These are phyloP conservation scores for Oreonectes daqikongensis DNA, from an alignment of 2,797 vertebrate species.

Conservation along the genomic window DNA sequence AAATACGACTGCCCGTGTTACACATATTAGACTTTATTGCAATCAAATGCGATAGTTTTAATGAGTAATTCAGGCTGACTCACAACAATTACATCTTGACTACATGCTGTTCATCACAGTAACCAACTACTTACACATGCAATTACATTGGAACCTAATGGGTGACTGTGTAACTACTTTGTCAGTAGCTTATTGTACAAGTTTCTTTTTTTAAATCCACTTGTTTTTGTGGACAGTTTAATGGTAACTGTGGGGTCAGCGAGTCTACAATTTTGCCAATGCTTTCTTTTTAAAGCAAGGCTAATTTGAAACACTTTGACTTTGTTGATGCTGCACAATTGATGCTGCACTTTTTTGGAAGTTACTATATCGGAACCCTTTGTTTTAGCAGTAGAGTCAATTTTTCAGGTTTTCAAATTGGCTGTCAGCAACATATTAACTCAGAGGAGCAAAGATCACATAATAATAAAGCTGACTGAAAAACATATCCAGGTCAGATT, in stretches of 20 bases:
- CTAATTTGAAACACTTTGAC: neutral
- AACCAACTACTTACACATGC: neutral
- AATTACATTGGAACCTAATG: neutral
- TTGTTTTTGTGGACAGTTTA: neutral
- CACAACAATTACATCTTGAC: neutral
- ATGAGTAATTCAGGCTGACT: slow-evolving; percentile 3
- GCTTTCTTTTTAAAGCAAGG: neutral
- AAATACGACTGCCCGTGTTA: slow-evolving; percentile 11
- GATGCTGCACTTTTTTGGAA: neutral
- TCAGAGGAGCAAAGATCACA: neutral
- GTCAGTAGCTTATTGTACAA: neutral
- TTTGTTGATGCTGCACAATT: neutral
- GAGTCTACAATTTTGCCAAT: neutral
- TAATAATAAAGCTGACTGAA: neutral
- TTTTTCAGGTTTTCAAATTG: no score
- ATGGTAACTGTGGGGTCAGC: neutral
- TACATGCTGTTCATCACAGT: neutral
- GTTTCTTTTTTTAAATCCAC: neutral
- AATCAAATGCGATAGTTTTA: neutral
- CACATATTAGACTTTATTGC: slow-evolving; percentile 2
- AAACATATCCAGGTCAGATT: no score
- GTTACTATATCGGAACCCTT: neutral
- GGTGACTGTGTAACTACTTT: neutral
- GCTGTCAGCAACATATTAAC: no score
- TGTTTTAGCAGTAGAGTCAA: no score